Evolutionary conservation across 2,888 invertebrate species (phyloP), one percentile per base, ranked within the genome.

Genomic region (Xanthostigma xanthostigma): DNA sequence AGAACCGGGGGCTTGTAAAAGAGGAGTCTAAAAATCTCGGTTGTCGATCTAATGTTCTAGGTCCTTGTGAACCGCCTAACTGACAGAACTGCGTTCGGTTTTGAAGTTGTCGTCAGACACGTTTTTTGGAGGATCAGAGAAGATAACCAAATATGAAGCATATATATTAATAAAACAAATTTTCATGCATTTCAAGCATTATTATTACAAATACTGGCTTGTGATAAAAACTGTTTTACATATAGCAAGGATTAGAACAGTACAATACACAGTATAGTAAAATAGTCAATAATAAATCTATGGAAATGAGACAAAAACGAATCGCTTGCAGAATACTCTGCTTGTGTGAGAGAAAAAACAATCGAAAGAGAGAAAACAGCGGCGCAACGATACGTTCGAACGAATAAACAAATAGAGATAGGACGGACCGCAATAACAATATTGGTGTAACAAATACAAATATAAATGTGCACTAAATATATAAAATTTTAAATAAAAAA

Each of bases 171-270:
- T 76, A 73, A 83, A 83, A 84, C 82, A 81, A 82, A 82, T 81
- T 81, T 79, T 78, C 84, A 84, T 84, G 83, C 83, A 83, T 79
- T 76, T 75, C 75, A 84, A 84, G 83, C 83, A 82, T 84, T 83
- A 83, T 84, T 84, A 83, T 84, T 84, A 83, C 76, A 76, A 76
- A 76, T 76, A 76, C 81, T 82, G 81, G 81, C 79, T 78, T 68
- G 67, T 68, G 66, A 67, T 65, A 59, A 60, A 60, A 59, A 64
- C 51, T 54, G 55, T 55, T 59, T 68, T 71, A 71, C 70, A 72
- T 70, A 71, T 70, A 71, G 70, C 67, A 67, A 27, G 67, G 67
- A 70, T 69, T 69, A 69, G 69, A 70, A 67, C 66, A 61, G 62
- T 69, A 69, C 69, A 69, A 63, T 69, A 69, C 67, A 68, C 66